Percentiles rank a stretch among this genome's conserved stretches.
Conservation (phyloP, 2,113 vertebrate genomes). For the Penelope pileata region DNA sequence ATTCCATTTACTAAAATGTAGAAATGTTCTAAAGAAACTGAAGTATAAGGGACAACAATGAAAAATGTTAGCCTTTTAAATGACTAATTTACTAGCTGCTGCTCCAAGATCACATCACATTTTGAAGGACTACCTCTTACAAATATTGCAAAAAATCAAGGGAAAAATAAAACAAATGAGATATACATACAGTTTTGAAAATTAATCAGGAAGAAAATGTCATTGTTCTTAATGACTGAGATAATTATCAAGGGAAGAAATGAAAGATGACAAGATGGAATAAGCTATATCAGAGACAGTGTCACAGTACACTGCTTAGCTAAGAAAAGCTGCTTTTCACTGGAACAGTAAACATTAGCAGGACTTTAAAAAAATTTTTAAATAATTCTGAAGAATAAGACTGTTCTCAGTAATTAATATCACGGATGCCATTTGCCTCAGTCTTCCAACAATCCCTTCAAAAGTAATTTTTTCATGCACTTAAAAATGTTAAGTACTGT, state of each 20-base stretch:
- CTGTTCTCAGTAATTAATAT: neutral
- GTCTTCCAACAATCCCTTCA: neutral
- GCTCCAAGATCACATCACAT: neutral
- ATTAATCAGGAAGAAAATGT: slow-evolving; percentile 37
- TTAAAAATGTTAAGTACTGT: neutral
- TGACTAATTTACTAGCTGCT: neutral
- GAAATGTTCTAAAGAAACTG: neutral
- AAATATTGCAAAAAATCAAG: slow-evolving; percentile 4
- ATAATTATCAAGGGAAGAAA: slow-evolving; percentile 35
- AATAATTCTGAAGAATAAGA: neutral
- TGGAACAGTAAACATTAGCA: neutral
- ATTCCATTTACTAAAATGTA: neutral
- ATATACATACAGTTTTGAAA: slow-evolving; percentile 18
- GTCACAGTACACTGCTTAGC: neutral
- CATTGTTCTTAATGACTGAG: neutral
- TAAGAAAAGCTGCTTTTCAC: neutral
- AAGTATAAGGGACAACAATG: neutral
- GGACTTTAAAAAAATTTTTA: neutral
- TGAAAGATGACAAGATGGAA: slow-evolving; percentile 15
- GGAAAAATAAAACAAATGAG: slow-evolving; percentile 32
- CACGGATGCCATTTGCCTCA: neutral
- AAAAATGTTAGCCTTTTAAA: neutral
- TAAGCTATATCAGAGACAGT: neutral
- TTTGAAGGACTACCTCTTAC: neutral
- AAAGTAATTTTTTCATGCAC: neutral